These are phyloP conservation scores for Edolisoma coerulescens DNA, from an alignment of 2,113 vertebrate genomes.

Conservation along the genomic window DNA sequence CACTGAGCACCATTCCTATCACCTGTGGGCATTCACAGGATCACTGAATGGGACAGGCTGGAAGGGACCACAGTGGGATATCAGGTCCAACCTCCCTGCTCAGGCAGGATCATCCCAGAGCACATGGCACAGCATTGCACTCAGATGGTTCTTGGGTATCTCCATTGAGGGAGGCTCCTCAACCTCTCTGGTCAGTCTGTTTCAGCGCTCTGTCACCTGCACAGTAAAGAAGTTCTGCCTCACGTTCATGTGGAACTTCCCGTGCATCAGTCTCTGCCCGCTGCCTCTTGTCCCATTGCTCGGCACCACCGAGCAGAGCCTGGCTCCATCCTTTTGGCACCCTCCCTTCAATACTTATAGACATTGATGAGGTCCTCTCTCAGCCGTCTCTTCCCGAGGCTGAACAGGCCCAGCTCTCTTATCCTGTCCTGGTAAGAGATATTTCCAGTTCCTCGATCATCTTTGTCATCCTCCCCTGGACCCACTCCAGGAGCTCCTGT, in stretches of 20 bases:
- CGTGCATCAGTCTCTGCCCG: neutral
- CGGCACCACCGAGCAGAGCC: neutral
- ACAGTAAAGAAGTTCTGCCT: neutral
- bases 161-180: neutral
- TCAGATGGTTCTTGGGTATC: too few species aligned
- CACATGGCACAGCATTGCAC: neutral
- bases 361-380: neutral
- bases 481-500: neutral
- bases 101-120: neutral
- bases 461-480: neutral
- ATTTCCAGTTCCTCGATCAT: neutral
- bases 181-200: neutral
- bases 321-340: neutral
- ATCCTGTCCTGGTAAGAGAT: neutral
- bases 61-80: neutral
- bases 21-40: too few species aligned
- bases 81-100: neutral
- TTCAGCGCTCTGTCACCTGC: fast-evolving
- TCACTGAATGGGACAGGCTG: neutral
- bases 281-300: neutral
- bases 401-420: neutral
- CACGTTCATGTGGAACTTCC: neutral
- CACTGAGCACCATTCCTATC: neutral
- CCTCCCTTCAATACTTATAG: neutral
- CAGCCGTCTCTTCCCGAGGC: neutral